Conservation (phyloP, 2,888 invertebrate genomes). For the Fissipunctia ypsillon region DNA sequence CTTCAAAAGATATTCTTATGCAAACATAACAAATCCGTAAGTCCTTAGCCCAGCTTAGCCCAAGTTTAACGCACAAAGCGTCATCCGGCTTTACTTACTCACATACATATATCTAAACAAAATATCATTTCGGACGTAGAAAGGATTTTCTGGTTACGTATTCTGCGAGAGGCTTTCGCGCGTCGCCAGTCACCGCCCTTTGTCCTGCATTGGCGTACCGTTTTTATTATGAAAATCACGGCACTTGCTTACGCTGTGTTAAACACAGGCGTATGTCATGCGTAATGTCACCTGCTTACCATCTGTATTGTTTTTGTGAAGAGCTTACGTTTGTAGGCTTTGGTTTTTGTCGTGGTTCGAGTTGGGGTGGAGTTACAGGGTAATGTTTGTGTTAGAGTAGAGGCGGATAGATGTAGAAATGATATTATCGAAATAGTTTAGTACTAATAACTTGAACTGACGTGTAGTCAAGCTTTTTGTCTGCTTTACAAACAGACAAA, state of each 20-base stretch:
- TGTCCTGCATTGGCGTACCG: constrained; percentile 59
- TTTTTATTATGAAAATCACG: constrained; percentile 72
- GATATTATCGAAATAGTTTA: not conserved
- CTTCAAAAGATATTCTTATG: too few relatives aligned
- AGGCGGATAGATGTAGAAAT: not conserved
- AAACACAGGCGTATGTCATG: constrained; percentile 59
- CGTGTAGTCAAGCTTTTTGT: too few relatives aligned
- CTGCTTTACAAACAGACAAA: not conserved
- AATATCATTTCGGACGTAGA: constrained; percentile 60
- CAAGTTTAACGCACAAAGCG: constrained; percentile 54
- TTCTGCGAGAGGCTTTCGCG: constrained; percentile 61
- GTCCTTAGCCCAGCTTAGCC: too few relatives aligned
- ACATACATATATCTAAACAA: constrained; percentile 43
- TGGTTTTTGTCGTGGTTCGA: constrained; percentile 6
- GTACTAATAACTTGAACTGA: not conserved
- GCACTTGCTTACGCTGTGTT: constrained; percentile 58
- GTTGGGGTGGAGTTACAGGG: not conserved
- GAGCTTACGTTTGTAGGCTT: constrained; percentile 28
- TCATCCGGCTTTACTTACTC: constrained; percentile 27
- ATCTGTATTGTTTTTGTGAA: constrained; percentile 57
- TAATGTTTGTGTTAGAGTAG: constrained; percentile 3
- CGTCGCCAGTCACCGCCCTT: constrained; percentile 64
- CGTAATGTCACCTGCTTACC: constrained; percentile 62
- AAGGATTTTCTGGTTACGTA: constrained; percentile 67
- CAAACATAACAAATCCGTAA: constrained; percentile 28